Evolutionary conservation across 2,797 vertebrate species (phyloP).

Genomic region (Mallotus villosus): DNA sequence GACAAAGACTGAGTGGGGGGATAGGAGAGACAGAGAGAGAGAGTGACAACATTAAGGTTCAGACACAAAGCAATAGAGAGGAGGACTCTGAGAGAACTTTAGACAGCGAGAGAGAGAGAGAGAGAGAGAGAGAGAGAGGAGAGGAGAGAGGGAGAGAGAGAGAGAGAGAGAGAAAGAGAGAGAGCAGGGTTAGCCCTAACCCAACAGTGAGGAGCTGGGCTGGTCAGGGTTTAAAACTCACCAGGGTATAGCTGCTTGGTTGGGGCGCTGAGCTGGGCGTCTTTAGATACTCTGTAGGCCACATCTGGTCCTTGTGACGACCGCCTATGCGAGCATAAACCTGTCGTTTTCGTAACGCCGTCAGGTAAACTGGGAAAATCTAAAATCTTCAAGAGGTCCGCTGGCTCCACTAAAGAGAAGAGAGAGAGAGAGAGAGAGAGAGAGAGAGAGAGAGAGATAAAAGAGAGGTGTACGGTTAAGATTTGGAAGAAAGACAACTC

Average conservation of each 20-base stretch:
- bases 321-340: constrained; percentile 86
- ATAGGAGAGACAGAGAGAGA: neutral
- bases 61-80: neutral
- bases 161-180: neutral
- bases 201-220: neutral
- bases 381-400: constrained; percentile 97
- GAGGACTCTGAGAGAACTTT: neutral
- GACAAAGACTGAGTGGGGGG: too few species aligned
- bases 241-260: constrained; percentile 94
- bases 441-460: constrained; percentile 18
- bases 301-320: constrained; percentile 90
- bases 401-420: constrained; percentile 82
- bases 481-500: neutral
- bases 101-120: too few species aligned
- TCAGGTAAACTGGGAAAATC: constrained; percentile 97
- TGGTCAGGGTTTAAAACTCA: constrained; percentile 62
- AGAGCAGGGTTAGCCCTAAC: neutral
- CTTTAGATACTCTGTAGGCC: constrained; percentile 91
- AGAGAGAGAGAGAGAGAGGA: too few species aligned
- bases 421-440: constrained; percentile 10
- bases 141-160: neutral
- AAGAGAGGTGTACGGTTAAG: neutral
- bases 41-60: neutral
- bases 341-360: constrained; percentile 89
- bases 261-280: constrained; percentile 94